Conservation (phyloP, 92 coral and sea anemone genomes). For the Paramuricea clavata region DNA sequence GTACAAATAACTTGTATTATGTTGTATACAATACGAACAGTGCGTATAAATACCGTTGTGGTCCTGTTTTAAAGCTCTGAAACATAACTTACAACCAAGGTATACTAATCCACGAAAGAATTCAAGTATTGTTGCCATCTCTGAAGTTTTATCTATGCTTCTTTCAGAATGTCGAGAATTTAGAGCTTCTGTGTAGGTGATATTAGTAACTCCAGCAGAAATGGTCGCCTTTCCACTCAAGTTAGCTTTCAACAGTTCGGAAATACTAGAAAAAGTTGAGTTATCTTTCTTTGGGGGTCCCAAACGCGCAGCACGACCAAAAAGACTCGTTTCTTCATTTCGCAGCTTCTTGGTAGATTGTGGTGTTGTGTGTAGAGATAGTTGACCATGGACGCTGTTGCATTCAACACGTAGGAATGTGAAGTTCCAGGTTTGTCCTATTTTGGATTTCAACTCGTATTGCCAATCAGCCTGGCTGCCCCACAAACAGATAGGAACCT, state of each 20-base stretch:
- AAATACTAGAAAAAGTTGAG: constrained; percentile 56
- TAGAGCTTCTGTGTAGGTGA: constrained; percentile 43
- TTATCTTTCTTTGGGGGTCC: background rate
- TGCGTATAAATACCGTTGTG: constrained; percentile 81
- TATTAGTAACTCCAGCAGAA: constrained; percentile 53
- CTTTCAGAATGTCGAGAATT: constrained; percentile 41
- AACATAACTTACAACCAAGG: constrained; percentile 83
- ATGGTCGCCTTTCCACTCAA: constrained; percentile 75
- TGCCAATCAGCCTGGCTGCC: constrained; percentile 87
- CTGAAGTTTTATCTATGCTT: constrained; percentile 30
- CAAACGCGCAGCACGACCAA: constrained; percentile 35
- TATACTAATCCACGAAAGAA: constrained; percentile 64
- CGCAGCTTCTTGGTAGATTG: constrained; percentile 74
- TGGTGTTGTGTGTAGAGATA: constrained; percentile 79
- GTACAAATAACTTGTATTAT: constrained; percentile 65
- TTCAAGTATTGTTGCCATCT: constrained; percentile 21
- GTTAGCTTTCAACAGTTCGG: constrained; percentile 77
- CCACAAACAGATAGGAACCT: constrained; percentile 78
- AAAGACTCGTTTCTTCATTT: constrained; percentile 46
- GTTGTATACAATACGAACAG: constrained; percentile 74
- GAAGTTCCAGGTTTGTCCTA: constrained; percentile 84
- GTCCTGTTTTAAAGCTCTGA: constrained; percentile 77
- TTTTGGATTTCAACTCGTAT: constrained; percentile 69
- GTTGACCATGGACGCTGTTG: constrained; percentile 52
- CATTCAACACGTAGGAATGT: constrained; percentile 77